Conservation (phyloP, 2,113 vertebrate genomes). For the Pelobates fuscus region DNA sequence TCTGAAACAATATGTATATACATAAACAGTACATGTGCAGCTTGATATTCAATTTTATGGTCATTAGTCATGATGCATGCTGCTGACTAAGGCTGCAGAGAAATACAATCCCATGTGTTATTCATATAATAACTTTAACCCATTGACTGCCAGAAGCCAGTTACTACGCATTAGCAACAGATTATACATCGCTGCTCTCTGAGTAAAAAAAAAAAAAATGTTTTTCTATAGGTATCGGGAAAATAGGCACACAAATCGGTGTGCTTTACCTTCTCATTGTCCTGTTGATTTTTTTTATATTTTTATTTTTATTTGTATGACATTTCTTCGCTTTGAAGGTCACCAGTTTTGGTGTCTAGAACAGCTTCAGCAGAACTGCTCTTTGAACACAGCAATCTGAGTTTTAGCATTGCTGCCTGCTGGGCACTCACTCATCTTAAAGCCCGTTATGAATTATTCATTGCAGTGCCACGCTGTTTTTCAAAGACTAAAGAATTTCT, state of each 20-base stretch:
- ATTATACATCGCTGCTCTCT: too few relatives aligned
- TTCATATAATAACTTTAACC: constrained; percentile 26
- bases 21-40: constrained; percentile 7
- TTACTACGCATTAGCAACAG: too few relatives aligned
- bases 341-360: constrained; percentile 9
- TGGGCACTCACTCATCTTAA: constrained; percentile 45
- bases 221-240: neutral
- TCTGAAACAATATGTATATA: constrained; percentile 17
- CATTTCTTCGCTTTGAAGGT: constrained; percentile 37
- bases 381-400: constrained; percentile 41
- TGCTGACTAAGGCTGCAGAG: constrained; percentile 24
- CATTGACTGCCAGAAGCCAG: neutral
- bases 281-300: neutral
- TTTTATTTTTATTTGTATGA: constrained; percentile 2
- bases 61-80: constrained; percentile 24
- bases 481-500: constrained; percentile 26
- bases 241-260: neutral
- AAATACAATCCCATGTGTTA: neutral
- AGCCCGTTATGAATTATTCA: constrained; percentile 46
- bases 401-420: constrained; percentile 43
- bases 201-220: too few relatives aligned
- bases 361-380: constrained; percentile 19
- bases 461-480: constrained; percentile 14
- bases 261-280: neutral
- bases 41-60: constrained; percentile 28